Percentiles rank a stretch among this genome's conserved stretches.
These are phyloP conservation scores for Notodonta dromedarius DNA, from an alignment of 2,888 invertebrate genomes.

Conservation along the genomic window DNA sequence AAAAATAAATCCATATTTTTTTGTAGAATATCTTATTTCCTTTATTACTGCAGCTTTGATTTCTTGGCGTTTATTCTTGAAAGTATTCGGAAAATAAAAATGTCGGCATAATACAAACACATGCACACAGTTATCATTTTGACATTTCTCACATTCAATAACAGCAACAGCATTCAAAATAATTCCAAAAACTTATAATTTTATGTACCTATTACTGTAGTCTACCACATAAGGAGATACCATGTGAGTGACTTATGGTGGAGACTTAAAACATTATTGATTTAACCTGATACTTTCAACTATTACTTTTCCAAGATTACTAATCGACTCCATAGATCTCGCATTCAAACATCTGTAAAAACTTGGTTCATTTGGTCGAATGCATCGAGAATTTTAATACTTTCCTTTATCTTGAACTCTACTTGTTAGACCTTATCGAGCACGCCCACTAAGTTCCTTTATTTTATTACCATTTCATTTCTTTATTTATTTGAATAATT, in stretches of 20 bases:
- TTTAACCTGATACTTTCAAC: not conserved
- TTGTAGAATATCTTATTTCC: too few species aligned
- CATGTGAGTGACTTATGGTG: not conserved
- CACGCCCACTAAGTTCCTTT: slow-evolving; percentile 31
- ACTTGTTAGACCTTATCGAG: slow-evolving; percentile 69
- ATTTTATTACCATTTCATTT: slow-evolving; percentile 38
- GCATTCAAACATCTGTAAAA: slow-evolving; percentile 66
- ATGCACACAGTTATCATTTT: not conserved
- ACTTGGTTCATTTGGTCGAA: slow-evolving; percentile 82
- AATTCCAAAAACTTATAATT: too few species aligned
- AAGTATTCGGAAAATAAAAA: not conserved
- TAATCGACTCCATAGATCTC: slow-evolving; percentile 46
- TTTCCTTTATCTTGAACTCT: slow-evolving; percentile 74
- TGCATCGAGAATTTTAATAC: slow-evolving; percentile 82
- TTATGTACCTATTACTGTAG: too few species aligned
- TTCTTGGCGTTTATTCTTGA: not conserved
- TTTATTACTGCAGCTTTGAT: too few species aligned
- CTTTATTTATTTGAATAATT: slow-evolving; percentile 23
- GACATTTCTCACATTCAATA: too few species aligned
- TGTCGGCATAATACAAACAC: not conserved
- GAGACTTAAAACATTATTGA: slow-evolving; percentile 3
- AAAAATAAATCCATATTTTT: too few species aligned
- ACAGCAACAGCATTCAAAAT: too few species aligned
- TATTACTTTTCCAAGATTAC: too few species aligned
- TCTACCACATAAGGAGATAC: too few species aligned